phyloP scores from a whole-genome alignment of 1,140 invertebrate genomes.

The Achroia grisella region DNA sequence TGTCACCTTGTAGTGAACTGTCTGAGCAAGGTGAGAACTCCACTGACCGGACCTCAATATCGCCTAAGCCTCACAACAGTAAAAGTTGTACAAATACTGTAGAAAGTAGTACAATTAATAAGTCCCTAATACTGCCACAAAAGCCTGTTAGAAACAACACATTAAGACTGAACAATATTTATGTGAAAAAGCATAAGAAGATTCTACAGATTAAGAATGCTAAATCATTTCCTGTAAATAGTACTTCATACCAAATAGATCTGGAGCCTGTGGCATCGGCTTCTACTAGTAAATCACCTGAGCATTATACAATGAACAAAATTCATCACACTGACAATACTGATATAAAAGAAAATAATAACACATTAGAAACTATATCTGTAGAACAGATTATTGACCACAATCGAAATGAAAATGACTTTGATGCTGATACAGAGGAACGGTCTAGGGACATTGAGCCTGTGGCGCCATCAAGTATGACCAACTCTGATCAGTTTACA shows the following conservation, averaged over 20 bases:
- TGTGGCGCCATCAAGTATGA: conserved; percentile 30
- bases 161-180: conserved; percentile 58
- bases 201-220: conserved; percentile 63
- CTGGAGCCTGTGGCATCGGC: conserved; percentile 37
- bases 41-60: conserved; percentile 34
- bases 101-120: conserved; percentile 15
- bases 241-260: conserved; percentile 16
- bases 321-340: conserved; percentile 34
- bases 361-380: conserved; percentile 50
- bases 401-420: conserved; percentile 39
- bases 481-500: conserved; percentile 20
- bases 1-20: conserved; percentile 69
- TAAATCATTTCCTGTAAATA: conserved; percentile 23
- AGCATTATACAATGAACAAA: conserved; percentile 48
- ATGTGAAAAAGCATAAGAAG: conserved; percentile 67
- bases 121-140: conserved; percentile 15
- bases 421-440: conserved; percentile 59
- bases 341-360: conserved; percentile 30
- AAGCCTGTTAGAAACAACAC: conserved; percentile 37
- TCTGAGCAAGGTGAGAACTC: conserved; percentile 59
- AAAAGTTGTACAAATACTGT: conserved; percentile 16
- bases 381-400: conserved; percentile 68
- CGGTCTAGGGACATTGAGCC: conserved; percentile 63
- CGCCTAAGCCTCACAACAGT: conserved; percentile 30
- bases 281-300: conserved; percentile 31